These are phyloP conservation scores for Myathropa florea DNA, from an alignment of 2,888 invertebrate species.

Conservation along the genomic window DNA sequence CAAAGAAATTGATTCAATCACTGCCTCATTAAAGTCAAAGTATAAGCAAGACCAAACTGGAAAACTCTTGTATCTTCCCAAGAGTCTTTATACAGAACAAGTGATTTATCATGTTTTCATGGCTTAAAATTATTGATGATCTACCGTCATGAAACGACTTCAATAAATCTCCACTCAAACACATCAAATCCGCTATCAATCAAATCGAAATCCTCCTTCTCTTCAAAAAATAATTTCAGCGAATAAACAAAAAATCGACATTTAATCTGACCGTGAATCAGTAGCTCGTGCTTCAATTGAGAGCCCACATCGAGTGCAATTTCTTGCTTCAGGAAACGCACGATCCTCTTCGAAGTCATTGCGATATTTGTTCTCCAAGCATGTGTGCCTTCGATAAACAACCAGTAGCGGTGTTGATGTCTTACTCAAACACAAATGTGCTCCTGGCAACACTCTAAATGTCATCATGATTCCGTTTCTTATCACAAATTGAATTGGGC, in stretches of 20 bases:
- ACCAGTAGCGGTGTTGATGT: background rate
- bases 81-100: background rate
- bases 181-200: slow-evolving; percentile 8
- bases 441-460: slow-evolving; percentile 33
- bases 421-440: background rate
- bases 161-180: background rate
- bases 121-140: background rate
- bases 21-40: background rate
- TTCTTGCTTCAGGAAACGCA: background rate
- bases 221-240: background rate
- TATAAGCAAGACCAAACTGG: background rate
- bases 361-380: background rate
- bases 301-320: background rate
- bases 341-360: background rate
- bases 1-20: background rate
- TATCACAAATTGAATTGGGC: slow-evolving; percentile 35
- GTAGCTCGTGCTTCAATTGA: background rate
- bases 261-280: background rate
- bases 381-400: slow-evolving; percentile 1
- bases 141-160: background rate
- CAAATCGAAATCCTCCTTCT: background rate
- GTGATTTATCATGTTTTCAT: background rate
- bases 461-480: slow-evolving; percentile 28
- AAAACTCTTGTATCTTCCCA: background rate
- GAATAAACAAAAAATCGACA: background rate